Base-by-base conservation (phyloP, 2,888 invertebrate species). In the Aleiodes alternator region DNA sequence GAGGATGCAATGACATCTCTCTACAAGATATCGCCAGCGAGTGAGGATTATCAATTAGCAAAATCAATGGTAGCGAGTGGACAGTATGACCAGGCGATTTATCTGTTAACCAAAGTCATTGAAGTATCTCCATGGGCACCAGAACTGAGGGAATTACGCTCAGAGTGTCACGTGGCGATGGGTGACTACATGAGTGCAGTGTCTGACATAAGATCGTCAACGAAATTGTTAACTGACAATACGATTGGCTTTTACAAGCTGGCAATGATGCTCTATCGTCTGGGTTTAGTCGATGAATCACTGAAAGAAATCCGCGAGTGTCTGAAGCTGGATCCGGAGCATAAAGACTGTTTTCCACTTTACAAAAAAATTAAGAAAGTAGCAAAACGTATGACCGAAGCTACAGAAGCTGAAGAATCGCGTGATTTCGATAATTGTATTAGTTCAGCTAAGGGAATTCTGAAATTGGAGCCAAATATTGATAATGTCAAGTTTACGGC, bases 331-430 rank as follows among this genome's bases (percentile, higher is more conserved):
- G 99, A 99, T 90, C 98, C 98, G 0, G 99, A 99, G 84, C 98
- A 99, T 90, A 97, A 97, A 90, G 92, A 95, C 84, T 99, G 99
- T 90, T 98, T 98, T 90, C 94, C 96, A 23, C 95, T 98, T 86
- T 99, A 99, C 91, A 99, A 99, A 90, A 96, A 96, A 88, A 92
- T 99, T 48, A 98, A 98, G 88, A 98, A 98, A 88, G 92, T 99
- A 12, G 96, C 96, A 80, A 97, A 97, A 87, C 91, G 94, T 75
- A 88, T 97, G 73, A 88, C 90, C 31, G 93, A 94, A 31, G 94
- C 95, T 9, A 94, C 95, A 84, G 88, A 90, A 68, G 89, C 91
- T 3, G 90, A 92, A 43, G 93, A 93, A 80, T 90, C 91, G 38
- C 91, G 94, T 50, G 92, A 95, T 84, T 95, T 91, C 90, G 87